Evolutionary conservation across 2,888 invertebrate genomes (phyloP), one percentile per base, ranked within the genome.

Genomic region (Malthinus seriepunctatus): DNA sequence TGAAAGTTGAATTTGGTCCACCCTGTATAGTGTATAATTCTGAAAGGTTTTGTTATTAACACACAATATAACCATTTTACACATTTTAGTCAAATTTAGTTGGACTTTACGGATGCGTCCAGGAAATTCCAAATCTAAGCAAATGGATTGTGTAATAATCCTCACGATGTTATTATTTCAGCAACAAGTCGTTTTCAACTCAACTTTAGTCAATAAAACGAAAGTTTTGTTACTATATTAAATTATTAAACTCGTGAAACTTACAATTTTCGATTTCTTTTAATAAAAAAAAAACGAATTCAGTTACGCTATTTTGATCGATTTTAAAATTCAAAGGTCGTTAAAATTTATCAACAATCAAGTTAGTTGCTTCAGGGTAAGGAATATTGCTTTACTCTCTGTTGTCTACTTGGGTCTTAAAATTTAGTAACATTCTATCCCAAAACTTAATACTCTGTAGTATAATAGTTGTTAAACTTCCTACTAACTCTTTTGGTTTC

Each of bases 61-160:
- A 23, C 23, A 23, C 2, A 23, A 5, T 23, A 23, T 23, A 48
- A 57, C 65, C 65, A 65, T 67, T 65, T 64, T 67, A 61, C 63
- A 65, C 64, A 65, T 68, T 67, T 67, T 63, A 66, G 64, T 64
- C 65, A 65, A 67, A 66, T 65, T 59, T 58, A 63, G 64, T 64
- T 65, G 63, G 63, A 56, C 39, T 57, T 59, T 61, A 62, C 64
- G 69, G 65, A 67, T 63, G 61, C 64, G 67, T 65, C 62, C 65
- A 67, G 69, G 66, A 69, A 69, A 65, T 65, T 69, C 66, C 63
- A 63, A 67, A 62, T 63, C 62, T 62, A 63, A 63, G 64, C 67
- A 67, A 69, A 69, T 66, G 69, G 67, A 62, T 62, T 64, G 67
- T 67, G 51, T 66, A 65, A 67, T 69, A 65, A 66, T 63, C 56